phyloP scores from a whole-genome alignment of 2,113 vertebrate species.

The Tychaedon coryphoeus region DNA sequence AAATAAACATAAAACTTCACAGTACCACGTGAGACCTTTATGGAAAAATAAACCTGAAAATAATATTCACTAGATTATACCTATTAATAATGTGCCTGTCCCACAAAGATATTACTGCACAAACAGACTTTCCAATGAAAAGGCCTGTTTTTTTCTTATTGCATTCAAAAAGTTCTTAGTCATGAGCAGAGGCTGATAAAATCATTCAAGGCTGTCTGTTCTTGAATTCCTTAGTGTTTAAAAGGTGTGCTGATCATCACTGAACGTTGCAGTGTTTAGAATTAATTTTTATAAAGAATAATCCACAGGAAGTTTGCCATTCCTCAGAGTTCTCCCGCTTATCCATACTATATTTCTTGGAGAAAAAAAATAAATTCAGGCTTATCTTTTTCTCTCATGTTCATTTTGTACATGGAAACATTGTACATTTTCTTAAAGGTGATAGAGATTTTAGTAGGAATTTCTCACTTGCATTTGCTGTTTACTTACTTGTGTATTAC shows the following conservation, averaged over 20 bases:
- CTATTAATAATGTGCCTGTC: background rate
- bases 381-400: background rate
- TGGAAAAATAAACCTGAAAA: background rate
- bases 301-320: background rate
- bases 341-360: background rate
- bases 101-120: background rate
- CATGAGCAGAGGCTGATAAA: background rate
- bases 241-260: background rate
- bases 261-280: background rate
- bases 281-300: background rate
- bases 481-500: background rate
- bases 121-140: background rate
- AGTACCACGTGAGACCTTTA: background rate
- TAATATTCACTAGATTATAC: background rate
- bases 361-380: background rate
- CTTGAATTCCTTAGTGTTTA: background rate
- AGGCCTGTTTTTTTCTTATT: background rate
- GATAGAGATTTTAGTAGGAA: background rate
- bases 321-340: background rate
- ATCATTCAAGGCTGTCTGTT: background rate
- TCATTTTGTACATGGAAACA: background rate
- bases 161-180: background rate
- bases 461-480: background rate
- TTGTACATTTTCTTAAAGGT: background rate
- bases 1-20: background rate